Conservation (phyloP, 1,140 invertebrate genomes). For the Ostrea edulis region DNA sequence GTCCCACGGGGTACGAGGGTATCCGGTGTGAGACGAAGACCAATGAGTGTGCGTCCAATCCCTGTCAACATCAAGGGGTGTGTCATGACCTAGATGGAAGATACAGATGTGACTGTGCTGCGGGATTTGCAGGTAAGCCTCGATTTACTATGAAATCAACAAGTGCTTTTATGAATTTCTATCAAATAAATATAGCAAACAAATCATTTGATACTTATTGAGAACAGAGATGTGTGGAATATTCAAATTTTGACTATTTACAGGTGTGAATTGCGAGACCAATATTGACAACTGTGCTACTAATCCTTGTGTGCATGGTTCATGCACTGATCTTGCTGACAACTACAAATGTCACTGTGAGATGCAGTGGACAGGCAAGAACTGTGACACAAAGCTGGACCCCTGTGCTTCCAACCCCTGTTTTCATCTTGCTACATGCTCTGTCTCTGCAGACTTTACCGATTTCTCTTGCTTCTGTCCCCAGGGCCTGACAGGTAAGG, state of each 20-base stretch:
- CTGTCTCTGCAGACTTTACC: slow-evolving; percentile 83
- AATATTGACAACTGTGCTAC: slow-evolving; percentile 96
- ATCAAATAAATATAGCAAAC: too few species aligned
- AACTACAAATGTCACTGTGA: slow-evolving; percentile 78
- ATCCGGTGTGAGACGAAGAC: slow-evolving; percentile 80
- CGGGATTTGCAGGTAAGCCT: slow-evolving; percentile 81
- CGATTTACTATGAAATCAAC: neutral
- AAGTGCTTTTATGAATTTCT: neutral
- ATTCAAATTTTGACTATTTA: slow-evolving; percentile 56
- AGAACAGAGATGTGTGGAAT: neutral
- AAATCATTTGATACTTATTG: too few species aligned
- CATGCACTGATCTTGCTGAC: slow-evolving; percentile 87
- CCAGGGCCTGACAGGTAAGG: slow-evolving; percentile 66
- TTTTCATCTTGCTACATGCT: slow-evolving; percentile 92
- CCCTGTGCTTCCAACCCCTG: slow-evolving; percentile 92
- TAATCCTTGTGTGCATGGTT: slow-evolving; percentile 94
- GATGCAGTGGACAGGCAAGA: slow-evolving; percentile 81
- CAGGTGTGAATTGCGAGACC: slow-evolving; percentile 84
- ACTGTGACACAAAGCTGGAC: slow-evolving; percentile 81
- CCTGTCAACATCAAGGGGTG: slow-evolving; percentile 72
- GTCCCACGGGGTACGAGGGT: slow-evolving; percentile 58
- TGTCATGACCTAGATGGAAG: slow-evolving; percentile 68
- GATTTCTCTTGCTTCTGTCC: slow-evolving; percentile 82
- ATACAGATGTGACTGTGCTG: slow-evolving; percentile 83
- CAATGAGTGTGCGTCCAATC: slow-evolving; percentile 76